Evolutionary conservation across 2,113 vertebrate species (phyloP).

Genomic region (Pampusana beccarii): DNA sequence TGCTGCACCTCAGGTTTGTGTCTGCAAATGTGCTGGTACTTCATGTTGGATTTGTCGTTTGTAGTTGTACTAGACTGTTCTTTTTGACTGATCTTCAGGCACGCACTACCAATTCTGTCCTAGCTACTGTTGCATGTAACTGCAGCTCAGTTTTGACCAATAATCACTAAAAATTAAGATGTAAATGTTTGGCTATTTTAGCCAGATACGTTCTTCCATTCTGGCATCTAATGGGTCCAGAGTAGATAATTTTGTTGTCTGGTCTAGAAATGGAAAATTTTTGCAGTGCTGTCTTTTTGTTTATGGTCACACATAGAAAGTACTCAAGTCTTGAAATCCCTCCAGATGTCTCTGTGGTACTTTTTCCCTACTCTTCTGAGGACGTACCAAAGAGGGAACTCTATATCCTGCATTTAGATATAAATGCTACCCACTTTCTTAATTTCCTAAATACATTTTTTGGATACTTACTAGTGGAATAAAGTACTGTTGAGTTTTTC

Average conservation of each 20-base stretch:
- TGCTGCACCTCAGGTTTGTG: not conserved
- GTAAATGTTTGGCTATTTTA: not conserved
- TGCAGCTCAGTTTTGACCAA: not conserved
- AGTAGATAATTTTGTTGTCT: not conserved
- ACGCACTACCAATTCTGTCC: not conserved
- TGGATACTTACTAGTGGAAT: constrained; percentile 6
- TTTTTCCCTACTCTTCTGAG: not conserved
- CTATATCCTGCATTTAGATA: not conserved
- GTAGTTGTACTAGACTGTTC: not conserved
- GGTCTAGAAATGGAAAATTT: not conserved
- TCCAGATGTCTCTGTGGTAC: not conserved
- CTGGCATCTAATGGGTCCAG: not conserved
- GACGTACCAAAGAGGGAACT: accelerated
- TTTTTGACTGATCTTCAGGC: not conserved
- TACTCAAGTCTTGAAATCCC: not conserved
- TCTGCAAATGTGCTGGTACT: accelerated
- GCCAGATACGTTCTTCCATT: not conserved
- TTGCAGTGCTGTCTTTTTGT: constrained; percentile 1
- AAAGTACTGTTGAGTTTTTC: constrained; percentile 14
- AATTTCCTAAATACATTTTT: constrained; percentile 40
- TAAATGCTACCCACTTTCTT: not conserved
- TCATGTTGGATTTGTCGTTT: not conserved
- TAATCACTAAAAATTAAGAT: not conserved
- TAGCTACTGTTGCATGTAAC: not conserved
- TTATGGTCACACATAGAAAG: constrained; percentile 5